Evolutionary conservation across 2,797 vertebrate species (phyloP), one percentile per base, ranked within the genome.

Genomic region (Sebastes iracundus): DNA sequence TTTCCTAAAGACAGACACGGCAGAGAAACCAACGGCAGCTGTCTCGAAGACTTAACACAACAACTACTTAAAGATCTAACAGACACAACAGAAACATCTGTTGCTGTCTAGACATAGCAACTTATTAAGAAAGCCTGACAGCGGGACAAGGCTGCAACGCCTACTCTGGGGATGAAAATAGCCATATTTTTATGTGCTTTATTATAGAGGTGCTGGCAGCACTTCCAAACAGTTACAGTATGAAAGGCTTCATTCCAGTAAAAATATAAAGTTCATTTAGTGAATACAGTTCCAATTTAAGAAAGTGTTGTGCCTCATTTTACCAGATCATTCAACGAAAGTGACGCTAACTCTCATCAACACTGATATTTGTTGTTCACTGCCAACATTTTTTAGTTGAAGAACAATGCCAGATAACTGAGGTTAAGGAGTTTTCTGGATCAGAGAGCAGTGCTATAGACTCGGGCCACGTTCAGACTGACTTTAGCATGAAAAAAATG

Each of bases 71-170:
- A 86, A 87, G 83, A 80, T 90, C 80, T 65, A 70, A 87, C 46
- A 81, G 85, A 88, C 91, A 84, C 88, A 91, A 87, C 85, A 87
- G 83, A 83, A 90, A 85, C 91, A 92, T 90, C 87, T 91, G 92
- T 81, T 76, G 69, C 69, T 68, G 81, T 86, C 80, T 59, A 87
- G 92, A 90, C 90, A 91, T 23, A 89, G 82, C 88, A 91, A 75
- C 63, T 65, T 66, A 67, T 83, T 70, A 68, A 70, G 56, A 68
- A 67, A 72, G 42, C 28, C 85, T 35, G 25, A 79, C 80, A 82
- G 71, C 46, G 11, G 49, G 25, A 80, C 55, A 62, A 66, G 64
- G 68, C 30, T 70, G 52, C 33, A 23, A 23, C 2, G 5, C 22
- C 52, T 23, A 23, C 8, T 28, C 49, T 28, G 14, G 82, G 42